Evolutionary conservation across 2,797 vertebrate genomes (phyloP).

Genomic region (Halcyon leucocephala): DNA sequence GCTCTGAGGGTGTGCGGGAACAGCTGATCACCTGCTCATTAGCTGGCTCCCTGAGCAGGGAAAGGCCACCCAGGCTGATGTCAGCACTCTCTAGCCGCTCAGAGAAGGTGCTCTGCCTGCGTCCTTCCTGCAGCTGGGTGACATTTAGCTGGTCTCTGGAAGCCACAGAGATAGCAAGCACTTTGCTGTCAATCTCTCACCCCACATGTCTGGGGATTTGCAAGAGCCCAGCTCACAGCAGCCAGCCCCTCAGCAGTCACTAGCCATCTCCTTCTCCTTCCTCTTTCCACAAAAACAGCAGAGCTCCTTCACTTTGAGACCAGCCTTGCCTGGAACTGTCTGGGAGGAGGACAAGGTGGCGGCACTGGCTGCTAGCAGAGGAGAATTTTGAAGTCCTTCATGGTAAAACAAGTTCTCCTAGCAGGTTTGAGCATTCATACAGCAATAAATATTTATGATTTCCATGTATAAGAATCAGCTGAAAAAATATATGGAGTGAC

Average conservation of each 20-base stretch:
- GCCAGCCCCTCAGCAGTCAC: background rate
- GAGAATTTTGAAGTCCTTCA: background rate
- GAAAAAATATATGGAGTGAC: background rate
- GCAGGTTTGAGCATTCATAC: background rate
- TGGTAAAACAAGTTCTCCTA: background rate
- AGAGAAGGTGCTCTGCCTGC: fast-evolving
- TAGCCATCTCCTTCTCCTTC: background rate
- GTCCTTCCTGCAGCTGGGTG: background rate
- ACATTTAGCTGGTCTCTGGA: background rate
- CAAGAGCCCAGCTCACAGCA: background rate
- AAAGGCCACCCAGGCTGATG: background rate
- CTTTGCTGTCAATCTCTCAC: background rate
- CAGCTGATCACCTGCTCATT: background rate
- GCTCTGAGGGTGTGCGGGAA: background rate
- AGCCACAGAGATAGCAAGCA: background rate
- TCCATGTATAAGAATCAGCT: background rate
- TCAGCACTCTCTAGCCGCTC: background rate
- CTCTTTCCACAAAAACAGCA: background rate
- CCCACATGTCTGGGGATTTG: background rate
- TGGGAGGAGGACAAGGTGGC: fast-evolving
- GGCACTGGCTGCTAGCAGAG: background rate
- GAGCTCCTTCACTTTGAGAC: fast-evolving
- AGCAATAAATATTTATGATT: fast-evolving
- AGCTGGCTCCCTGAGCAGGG: background rate
- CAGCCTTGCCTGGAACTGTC: background rate